Evolutionary conservation across 2,888 invertebrate species (phyloP).

Genomic region (Caenorhabditis angaria): DNA sequence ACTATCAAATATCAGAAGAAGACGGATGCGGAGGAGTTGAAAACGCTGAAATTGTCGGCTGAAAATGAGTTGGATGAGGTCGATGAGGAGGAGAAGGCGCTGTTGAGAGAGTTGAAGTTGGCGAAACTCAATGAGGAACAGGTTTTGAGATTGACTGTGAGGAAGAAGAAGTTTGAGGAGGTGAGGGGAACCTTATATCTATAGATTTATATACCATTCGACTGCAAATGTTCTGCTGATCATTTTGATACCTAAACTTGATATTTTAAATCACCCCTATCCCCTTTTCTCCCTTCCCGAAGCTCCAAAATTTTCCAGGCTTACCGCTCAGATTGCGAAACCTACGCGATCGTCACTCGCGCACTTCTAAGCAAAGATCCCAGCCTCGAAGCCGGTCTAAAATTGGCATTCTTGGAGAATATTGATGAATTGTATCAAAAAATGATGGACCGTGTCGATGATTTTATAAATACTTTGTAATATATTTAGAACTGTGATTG

Average conservation of each 20-base stretch:
- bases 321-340: conserved; percentile 57
- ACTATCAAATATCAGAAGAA: conserved; percentile 24
- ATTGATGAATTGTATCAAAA: conserved; percentile 51
- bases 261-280: background rate
- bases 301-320: conserved; percentile 33
- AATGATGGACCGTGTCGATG: conserved; percentile 49
- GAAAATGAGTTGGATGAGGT: conserved; percentile 13
- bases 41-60: conserved; percentile 24
- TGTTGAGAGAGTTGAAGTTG: conserved; percentile 37
- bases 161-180: conserved; percentile 50
- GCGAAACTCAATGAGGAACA: conserved; percentile 33
- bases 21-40: conserved; percentile 5
- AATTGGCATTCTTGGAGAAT: conserved; percentile 52
- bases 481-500: too few relatives aligned
- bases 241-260: background rate
- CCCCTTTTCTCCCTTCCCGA: background rate
- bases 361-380: conserved; percentile 53
- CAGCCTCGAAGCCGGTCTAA: conserved; percentile 41
- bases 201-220: background rate
- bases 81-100: conserved; percentile 22
- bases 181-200: conserved; percentile 13
- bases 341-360: conserved; percentile 54
- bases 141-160: conserved; percentile 38
- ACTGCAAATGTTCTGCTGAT: too few relatives aligned
- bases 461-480: conserved; percentile 18